These are phyloP conservation scores for Recurvirostra avosetta DNA, from an alignment of 2,113 vertebrate species.

Conservation along the genomic window DNA sequence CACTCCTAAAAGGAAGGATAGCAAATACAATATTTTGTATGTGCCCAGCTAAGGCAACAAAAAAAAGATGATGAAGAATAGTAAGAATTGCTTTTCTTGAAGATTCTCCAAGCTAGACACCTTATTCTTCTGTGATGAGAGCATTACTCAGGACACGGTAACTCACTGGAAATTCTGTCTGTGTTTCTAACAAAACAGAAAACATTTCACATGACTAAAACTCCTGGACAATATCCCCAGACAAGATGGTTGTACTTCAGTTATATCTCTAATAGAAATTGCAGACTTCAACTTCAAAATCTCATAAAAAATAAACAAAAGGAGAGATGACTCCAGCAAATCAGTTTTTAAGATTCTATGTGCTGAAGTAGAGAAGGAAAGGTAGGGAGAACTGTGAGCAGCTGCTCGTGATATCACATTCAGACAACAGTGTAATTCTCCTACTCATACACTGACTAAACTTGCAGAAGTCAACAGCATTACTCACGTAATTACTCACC, in stretches of 20 bases:
- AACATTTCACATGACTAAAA: neutral
- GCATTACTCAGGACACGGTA: neutral
- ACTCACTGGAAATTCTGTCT: neutral
- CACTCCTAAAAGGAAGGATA: neutral
- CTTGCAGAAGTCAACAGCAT: neutral
- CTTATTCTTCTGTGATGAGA: neutral
- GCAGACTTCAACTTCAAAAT: neutral
- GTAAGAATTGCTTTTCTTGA: neutral
- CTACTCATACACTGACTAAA: neutral
- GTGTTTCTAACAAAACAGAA: neutral
- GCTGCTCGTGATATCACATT: neutral
- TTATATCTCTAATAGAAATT: slow-evolving; percentile 33
- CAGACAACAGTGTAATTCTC: neutral
- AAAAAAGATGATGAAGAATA: neutral
- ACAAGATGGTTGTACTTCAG: neutral
- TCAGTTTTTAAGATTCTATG: neutral
- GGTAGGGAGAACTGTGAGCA: neutral
- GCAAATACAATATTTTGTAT: neutral
- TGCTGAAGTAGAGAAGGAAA: neutral
- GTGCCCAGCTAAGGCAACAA: neutral
- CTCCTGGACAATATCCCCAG: neutral
- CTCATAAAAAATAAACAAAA: neutral
- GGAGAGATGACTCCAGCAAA: neutral
- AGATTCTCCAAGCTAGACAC: neutral
- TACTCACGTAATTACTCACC: slow-evolving; percentile 14